phyloP scores from a whole-genome alignment of 2,888 invertebrate genomes.

The Lasius fuliginosus region DNA sequence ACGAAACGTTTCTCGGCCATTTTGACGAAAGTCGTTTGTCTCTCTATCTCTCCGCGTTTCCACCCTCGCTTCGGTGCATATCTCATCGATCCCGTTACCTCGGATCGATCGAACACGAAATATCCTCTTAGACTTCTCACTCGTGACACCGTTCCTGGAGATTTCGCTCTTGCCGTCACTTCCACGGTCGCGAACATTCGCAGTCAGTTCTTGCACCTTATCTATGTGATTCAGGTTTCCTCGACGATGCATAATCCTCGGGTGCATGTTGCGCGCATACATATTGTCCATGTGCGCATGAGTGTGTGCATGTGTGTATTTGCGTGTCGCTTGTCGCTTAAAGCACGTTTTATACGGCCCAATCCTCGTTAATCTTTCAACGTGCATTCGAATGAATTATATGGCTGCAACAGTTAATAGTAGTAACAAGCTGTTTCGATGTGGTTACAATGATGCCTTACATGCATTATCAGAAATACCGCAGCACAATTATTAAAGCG shows the following conservation, averaged over 20 bases:
- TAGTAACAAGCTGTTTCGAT: conserved; percentile 32
- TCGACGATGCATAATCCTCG: conserved; percentile 61
- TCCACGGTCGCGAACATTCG: conserved; percentile 50
- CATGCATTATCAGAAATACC: background rate
- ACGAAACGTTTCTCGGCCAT: conserved; percentile 52
- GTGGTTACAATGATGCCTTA: conserved; percentile 30
- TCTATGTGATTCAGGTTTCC: conserved; percentile 61
- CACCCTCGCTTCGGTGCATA: background rate
- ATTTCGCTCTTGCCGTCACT: conserved; percentile 40
- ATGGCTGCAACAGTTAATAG: conserved; percentile 28
- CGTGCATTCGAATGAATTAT: conserved; percentile 39
- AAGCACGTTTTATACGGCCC: conserved; percentile 36
- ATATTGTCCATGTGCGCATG: background rate
- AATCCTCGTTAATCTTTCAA: conserved; percentile 55
- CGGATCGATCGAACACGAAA: conserved; percentile 57
- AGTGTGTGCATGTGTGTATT: background rate
- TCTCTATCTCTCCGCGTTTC: background rate
- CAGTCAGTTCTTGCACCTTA: conserved; percentile 59
- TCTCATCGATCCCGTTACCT: background rate
- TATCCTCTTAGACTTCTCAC: conserved; percentile 51
- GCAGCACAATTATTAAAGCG: background rate
- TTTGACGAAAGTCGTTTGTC: conserved; percentile 55
- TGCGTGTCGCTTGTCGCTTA: conserved; percentile 33
- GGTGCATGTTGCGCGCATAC: conserved; percentile 25
- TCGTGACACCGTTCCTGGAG: conserved; percentile 43